Percentiles rank a stretch among this genome's conserved stretches.
phyloP scores from a whole-genome alignment of 2,113 vertebrate genomes.

The Gnathonemus longibarbis region DNA sequence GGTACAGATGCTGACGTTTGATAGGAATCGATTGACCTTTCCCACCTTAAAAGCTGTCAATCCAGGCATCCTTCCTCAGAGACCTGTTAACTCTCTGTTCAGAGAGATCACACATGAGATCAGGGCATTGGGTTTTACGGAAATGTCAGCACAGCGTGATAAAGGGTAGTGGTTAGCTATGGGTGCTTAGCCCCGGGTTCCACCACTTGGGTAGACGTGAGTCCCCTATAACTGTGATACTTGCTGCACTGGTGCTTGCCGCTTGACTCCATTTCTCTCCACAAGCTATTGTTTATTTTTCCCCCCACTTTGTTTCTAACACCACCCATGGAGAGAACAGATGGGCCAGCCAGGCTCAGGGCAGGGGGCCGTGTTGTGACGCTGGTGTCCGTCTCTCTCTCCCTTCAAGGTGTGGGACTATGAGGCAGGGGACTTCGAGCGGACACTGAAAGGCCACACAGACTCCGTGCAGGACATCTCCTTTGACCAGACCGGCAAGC shows the following conservation, averaged over 20 bases:
- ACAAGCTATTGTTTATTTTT: not conserved
- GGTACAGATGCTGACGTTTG: not conserved
- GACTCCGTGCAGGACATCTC: constrained; percentile 99
- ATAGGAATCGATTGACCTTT: constrained; percentile 4
- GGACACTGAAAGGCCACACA: constrained; percentile 97
- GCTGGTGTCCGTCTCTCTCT: not conserved
- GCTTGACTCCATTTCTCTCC: not conserved
- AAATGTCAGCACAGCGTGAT: not conserved
- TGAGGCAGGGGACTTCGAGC: constrained; percentile 96
- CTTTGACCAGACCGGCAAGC: constrained; percentile 94
- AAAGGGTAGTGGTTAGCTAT: not conserved
- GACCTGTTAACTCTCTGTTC: not conserved
- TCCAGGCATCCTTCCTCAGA: not conserved
- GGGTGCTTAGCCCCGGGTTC: not conserved
- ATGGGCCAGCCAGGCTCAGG: not conserved
- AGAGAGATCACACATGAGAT: not conserved
- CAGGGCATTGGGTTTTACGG: not conserved
- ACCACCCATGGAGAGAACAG: not conserved
- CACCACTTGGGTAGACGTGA: not conserved
- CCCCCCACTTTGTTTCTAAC: not conserved
- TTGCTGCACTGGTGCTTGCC: not conserved
- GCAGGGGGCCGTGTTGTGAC: not conserved
- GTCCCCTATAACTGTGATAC: not conserved
- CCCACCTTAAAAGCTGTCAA: not conserved
- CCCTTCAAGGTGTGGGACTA: constrained; percentile 92